Percentiles rank a stretch among this genome's conserved stretches.
phyloP scores from a whole-genome alignment of 2,888 invertebrate species.

The Epinotia ramella region DNA sequence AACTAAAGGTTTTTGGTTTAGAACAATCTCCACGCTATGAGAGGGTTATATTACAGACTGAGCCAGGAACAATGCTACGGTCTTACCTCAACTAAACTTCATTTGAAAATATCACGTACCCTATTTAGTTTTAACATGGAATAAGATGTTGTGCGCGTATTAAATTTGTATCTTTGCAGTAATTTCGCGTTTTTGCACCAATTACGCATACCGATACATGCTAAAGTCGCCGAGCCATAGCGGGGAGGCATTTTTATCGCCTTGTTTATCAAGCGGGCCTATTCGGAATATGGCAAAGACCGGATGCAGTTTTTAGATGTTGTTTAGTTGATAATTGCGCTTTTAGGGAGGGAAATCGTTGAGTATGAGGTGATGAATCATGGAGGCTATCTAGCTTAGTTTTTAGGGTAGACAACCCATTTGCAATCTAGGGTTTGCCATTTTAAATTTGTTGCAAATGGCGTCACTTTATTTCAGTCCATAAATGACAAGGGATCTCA shows the following conservation, averaged over 20 bases:
- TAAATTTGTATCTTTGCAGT: slow-evolving; percentile 46
- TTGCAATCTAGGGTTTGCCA: not conserved
- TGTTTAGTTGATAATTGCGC: slow-evolving; percentile 23
- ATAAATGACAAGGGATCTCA: no score
- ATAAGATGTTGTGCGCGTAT: slow-evolving; percentile 41
- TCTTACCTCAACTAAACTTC: no score
- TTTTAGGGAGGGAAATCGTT: slow-evolving; percentile 23
- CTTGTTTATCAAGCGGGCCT: slow-evolving; percentile 33
- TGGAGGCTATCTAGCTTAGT: not conserved
- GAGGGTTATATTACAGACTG: no score
- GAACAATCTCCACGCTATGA: no score
- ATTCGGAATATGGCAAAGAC: slow-evolving; percentile 30
- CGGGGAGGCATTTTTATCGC: slow-evolving; percentile 58
- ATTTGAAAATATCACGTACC: slow-evolving; percentile 12
- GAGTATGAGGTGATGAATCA: not conserved
- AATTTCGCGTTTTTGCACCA: slow-evolving; percentile 62
- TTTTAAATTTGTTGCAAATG: no score
- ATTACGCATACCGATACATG: slow-evolving; percentile 62
- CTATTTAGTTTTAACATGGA: not conserved
- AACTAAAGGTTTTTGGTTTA: no score
- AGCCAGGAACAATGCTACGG: no score
- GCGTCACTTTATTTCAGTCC: no score
- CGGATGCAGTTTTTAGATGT: slow-evolving; percentile 32
- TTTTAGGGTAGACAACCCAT: not conserved
- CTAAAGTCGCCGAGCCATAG: slow-evolving; percentile 50